Percentiles rank a stretch among this genome's conserved stretches.
These are phyloP conservation scores for Crossaster papposus DNA, from an alignment of 53 echinoderm and acorn worm genomes.

Conservation along the genomic window DNA sequence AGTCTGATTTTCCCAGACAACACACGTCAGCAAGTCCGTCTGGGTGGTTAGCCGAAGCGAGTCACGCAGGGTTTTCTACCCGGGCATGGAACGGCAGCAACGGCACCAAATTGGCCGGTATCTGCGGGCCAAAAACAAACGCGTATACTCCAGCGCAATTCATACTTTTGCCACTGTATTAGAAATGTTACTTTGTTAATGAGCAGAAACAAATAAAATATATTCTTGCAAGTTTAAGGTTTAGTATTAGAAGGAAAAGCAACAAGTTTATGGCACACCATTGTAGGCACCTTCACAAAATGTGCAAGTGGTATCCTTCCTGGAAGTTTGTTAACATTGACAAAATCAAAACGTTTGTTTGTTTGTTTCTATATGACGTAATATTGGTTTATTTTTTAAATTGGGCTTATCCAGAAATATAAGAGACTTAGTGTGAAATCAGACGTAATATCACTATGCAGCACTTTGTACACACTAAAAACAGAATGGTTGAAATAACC, in stretches of 20 bases:
- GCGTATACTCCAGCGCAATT: slow-evolving; percentile 12
- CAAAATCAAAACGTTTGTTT: neutral
- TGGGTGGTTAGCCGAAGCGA: neutral
- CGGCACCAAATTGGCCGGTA: slow-evolving; percentile 36
- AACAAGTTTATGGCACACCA: neutral
- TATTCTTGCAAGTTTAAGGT: neutral
- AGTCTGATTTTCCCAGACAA: neutral
- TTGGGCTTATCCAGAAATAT: too few species aligned
- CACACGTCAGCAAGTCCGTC: neutral
- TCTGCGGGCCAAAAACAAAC: slow-evolving; percentile 37
- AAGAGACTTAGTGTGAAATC: too few species aligned
- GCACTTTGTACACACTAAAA: too few species aligned
- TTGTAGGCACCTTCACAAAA: neutral
- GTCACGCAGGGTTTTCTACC: neutral
- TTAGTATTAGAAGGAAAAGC: neutral
- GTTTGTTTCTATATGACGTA: neutral
- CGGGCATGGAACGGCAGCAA: slow-evolving; percentile 24
- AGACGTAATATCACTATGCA: too few species aligned
- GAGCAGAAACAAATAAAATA: slow-evolving; percentile 2
- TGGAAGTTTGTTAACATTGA: neutral
- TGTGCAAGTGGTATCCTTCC: neutral
- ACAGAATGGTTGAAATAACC: too few species aligned
- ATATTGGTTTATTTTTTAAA: neutral
- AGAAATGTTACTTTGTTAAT: slow-evolving; percentile 20
- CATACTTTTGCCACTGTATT: neutral